These are phyloP conservation scores for Charaxes varanes DNA, from an alignment of 1,140 invertebrate species.

Conservation along the genomic window DNA sequence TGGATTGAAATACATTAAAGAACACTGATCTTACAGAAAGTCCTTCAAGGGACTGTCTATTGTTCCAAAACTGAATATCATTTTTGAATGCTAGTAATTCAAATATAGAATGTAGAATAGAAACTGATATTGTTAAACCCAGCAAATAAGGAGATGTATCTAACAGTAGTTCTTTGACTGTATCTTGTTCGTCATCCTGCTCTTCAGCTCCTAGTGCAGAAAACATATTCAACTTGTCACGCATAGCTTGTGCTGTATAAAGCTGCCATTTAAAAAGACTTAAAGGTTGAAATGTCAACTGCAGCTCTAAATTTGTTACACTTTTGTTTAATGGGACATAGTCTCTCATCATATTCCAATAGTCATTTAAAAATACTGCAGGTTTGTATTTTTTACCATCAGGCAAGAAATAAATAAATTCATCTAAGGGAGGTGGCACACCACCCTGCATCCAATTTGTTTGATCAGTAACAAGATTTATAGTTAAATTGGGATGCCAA, in stretches of 20 bases:
- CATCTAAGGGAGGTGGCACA: constrained; percentile 93
- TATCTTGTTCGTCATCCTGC: constrained; percentile 96
- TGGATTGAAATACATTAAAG: constrained; percentile 98
- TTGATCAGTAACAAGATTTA: constrained; percentile 96
- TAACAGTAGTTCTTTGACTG: constrained; percentile 95
- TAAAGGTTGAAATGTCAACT: constrained; percentile 94
- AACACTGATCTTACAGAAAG: constrained; percentile 98
- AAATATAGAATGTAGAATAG: constrained; percentile 97
- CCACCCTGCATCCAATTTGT: constrained; percentile 93
- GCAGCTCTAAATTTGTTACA: constrained; percentile 80
- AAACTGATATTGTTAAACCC: constrained; percentile 93
- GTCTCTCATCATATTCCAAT: constrained; percentile 98
- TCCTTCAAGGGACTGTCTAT: constrained; percentile 96
- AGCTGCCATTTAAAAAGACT: constrained; percentile 98
- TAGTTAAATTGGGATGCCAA: constrained; percentile 99
- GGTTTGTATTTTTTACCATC: constrained; percentile 92
- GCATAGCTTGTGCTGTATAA: constrained; percentile 95
- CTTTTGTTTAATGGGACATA: constrained; percentile 96
- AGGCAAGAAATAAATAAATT: constrained; percentile 93
- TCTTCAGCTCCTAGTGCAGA: constrained; percentile 79
- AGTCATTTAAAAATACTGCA: constrained; percentile 97
- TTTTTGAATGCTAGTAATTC: constrained; percentile 99
- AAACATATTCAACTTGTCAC: constrained; percentile 82
- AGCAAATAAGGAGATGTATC: constrained; percentile 98
- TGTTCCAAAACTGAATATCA: constrained; percentile 99